phyloP scores from a whole-genome alignment of 1,140 invertebrate genomes.

The Euglossa dilemma region DNA sequence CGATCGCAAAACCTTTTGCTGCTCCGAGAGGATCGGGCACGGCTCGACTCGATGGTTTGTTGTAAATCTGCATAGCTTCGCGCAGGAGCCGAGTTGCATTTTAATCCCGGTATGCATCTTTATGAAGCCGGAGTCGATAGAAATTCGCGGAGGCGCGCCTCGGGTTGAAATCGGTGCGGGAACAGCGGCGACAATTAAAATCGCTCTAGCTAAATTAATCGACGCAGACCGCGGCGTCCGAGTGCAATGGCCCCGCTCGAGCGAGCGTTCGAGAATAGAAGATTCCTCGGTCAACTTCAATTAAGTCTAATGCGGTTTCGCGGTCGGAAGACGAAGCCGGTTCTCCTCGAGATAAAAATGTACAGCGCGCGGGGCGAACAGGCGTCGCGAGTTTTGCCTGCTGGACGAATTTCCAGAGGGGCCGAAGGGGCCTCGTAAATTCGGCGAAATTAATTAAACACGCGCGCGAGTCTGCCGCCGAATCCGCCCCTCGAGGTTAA shows the following conservation, averaged over 20 bases:
- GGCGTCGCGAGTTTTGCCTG: neutral
- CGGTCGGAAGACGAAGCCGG: neutral
- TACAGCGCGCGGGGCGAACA: neutral
- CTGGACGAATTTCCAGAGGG: neutral
- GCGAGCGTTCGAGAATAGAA: neutral
- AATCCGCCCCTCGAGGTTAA: neutral
- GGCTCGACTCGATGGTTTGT: neutral
- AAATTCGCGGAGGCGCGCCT: neutral
- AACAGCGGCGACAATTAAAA: neutral
- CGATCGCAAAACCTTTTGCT: too few species aligned
- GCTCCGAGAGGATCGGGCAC: too few species aligned
- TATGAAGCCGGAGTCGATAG: slow-evolving; percentile 4
- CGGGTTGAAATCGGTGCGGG: neutral
- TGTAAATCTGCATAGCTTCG: neutral
- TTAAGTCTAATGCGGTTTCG: neutral
- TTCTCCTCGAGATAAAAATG: neutral
- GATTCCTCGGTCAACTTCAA: neutral
- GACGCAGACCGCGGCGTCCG: neutral
- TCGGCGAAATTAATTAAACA: slow-evolving; percentile 22
- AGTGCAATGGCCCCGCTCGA: neutral
- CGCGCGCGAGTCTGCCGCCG: too few species aligned
- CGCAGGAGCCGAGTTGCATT: neutral
- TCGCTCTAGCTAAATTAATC: neutral
- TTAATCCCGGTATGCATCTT: slow-evolving; percentile 16
- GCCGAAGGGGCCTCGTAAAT: neutral